Evolutionary conservation across 2,888 invertebrate species (phyloP).

Genomic region (Lutraria lutraria): DNA sequence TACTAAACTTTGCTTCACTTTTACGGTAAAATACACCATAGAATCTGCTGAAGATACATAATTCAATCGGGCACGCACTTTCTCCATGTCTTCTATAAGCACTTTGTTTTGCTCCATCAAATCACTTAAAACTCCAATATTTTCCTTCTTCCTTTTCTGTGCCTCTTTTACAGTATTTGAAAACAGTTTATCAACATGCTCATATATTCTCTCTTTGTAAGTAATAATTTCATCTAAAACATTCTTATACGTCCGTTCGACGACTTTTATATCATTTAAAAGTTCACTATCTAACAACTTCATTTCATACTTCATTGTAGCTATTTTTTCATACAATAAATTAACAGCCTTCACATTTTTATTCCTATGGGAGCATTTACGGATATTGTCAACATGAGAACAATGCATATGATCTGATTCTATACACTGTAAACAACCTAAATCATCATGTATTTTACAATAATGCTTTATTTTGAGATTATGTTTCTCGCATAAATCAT

Average conservation of each 20-base stretch:
- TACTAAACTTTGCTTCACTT: background rate
- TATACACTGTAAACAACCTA: background rate
- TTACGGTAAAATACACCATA: background rate
- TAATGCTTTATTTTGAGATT: background rate
- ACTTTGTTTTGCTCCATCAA: background rate
- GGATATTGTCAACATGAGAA: background rate
- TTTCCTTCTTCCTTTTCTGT: background rate
- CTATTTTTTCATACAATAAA: background rate
- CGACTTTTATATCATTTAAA: background rate
- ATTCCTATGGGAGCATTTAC: background rate
- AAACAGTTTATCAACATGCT: background rate
- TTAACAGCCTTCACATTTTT: background rate
- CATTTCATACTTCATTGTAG: background rate
- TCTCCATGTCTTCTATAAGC: background rate
- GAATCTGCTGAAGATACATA: background rate
- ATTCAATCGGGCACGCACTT: background rate
- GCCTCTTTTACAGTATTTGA: conserved; percentile 1
- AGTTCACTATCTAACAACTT: background rate
- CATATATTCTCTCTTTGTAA: background rate
- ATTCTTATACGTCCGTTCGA: background rate
- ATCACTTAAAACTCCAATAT: background rate
- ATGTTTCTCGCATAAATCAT: conserved; percentile 3
- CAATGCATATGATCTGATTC: background rate
- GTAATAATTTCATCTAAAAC: background rate
- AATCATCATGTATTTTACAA: background rate